phyloP scores from a whole-genome alignment of 1,140 invertebrate genomes.

The Tenebrio molitor region DNA sequence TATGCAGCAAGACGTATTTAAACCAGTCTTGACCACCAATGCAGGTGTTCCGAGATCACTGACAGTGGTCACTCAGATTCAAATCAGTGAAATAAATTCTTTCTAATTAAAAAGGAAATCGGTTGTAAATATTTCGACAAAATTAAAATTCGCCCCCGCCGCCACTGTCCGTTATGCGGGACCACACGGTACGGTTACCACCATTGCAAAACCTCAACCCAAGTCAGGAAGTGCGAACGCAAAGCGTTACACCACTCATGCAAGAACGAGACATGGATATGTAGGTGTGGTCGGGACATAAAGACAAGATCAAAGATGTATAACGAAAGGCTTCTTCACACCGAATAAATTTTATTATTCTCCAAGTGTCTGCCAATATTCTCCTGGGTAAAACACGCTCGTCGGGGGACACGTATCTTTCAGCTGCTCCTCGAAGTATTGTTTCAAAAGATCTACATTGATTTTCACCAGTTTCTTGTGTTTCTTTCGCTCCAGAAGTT shows the following conservation, averaged over 20 bases:
- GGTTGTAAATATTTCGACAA: too few relatives aligned
- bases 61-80: background rate
- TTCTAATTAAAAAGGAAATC: constrained; percentile 1
- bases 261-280: too few relatives aligned
- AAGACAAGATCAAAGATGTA: too few relatives aligned
- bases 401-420: constrained; percentile 16
- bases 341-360: background rate
- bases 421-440: constrained; percentile 2
- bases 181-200: too few relatives aligned
- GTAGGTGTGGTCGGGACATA: too few relatives aligned
- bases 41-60: background rate
- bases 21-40: background rate
- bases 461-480: constrained; percentile 19
- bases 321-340: too few relatives aligned
- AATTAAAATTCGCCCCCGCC: too few relatives aligned
- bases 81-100: background rate
- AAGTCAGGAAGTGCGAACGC: too few relatives aligned
- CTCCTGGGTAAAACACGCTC: background rate
- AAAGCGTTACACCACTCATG: too few relatives aligned
- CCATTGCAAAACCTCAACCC: too few relatives aligned
- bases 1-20: background rate
- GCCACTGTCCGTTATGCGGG: too few relatives aligned
- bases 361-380: background rate
- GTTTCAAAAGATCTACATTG: constrained; percentile 21
- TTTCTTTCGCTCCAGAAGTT: constrained; percentile 4